Conservation (phyloP, 2,797 vertebrate genomes). For the Brotula barbata region DNA sequence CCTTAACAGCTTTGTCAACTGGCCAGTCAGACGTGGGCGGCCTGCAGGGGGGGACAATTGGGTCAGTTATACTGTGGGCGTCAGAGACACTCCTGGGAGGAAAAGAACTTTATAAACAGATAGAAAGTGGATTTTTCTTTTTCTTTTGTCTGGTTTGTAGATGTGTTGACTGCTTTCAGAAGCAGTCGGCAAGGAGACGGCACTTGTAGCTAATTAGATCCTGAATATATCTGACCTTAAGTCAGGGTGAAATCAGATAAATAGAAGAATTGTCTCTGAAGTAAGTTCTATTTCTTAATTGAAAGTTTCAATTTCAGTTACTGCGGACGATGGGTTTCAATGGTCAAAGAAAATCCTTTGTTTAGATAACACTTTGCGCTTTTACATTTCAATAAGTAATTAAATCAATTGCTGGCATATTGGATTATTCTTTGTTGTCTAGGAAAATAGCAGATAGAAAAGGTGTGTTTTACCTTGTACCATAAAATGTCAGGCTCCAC, state of each 20-base stretch:
- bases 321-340: neutral
- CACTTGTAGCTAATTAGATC: conserved; percentile 31
- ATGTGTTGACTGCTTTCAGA: neutral
- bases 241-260: conserved; percentile 19
- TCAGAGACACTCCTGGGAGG: neutral
- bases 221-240: conserved; percentile 18
- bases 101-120: neutral
- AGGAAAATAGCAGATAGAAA: neutral
- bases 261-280: conserved; percentile 1
- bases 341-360: neutral
- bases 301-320: conserved; percentile 4
- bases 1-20: conserved; percentile 43
- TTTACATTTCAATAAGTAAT: neutral
- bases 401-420: too few species aligned
- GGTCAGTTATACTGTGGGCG: conserved; percentile 26
- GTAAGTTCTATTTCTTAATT: conserved; percentile 8
- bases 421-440: neutral
- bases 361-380: neutral
- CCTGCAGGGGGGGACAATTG: conserved; percentile 5
- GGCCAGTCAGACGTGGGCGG: conserved; percentile 22
- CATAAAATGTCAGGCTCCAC: conserved; percentile 91
- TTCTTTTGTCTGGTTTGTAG: neutral
- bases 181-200: neutral
- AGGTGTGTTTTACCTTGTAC: conserved; percentile 88
- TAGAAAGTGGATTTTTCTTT: neutral